Evolutionary conservation across 2,113 vertebrate genomes (phyloP).

Genomic region (Mirounga angustirostris): DNA sequence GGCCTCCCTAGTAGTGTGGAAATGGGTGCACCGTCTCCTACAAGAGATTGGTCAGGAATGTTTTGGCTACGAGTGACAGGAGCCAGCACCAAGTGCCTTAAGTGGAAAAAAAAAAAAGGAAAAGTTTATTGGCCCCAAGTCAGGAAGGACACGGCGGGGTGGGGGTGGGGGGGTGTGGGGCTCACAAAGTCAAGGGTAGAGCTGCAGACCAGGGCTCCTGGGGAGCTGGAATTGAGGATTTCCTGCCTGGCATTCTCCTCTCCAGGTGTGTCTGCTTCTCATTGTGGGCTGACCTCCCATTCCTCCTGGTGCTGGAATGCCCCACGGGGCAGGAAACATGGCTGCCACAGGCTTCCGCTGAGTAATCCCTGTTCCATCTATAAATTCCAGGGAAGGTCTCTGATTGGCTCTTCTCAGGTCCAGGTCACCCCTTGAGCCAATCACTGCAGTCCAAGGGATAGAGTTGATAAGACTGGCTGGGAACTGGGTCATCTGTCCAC

Average conservation of each 20-base stretch:
- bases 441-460: neutral
- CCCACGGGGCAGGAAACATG: neutral
- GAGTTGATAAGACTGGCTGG: neutral
- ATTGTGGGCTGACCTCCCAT: neutral
- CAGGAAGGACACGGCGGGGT: neutral
- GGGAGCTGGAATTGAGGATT: neutral
- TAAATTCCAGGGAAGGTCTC: slow-evolving; percentile 23
- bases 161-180: neutral
- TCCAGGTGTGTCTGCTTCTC: neutral
- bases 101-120: neutral
- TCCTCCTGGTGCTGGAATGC: neutral
- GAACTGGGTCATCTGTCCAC: neutral
- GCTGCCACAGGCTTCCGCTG: neutral
- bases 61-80: neutral
- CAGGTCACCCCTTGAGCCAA: slow-evolving; percentile 11
- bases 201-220: neutral
- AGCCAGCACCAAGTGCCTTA: slow-evolving; percentile 15
- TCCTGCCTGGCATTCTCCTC: neutral
- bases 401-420: slow-evolving; percentile 32
- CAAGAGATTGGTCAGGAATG: neutral
- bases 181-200: neutral
- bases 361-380: neutral
- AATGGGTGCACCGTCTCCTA: neutral
- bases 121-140: slow-evolving; percentile 8
- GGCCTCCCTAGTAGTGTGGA: neutral